Conservation (phyloP, 2,113 vertebrate species). For the Paralichthys olivaceus region DNA sequence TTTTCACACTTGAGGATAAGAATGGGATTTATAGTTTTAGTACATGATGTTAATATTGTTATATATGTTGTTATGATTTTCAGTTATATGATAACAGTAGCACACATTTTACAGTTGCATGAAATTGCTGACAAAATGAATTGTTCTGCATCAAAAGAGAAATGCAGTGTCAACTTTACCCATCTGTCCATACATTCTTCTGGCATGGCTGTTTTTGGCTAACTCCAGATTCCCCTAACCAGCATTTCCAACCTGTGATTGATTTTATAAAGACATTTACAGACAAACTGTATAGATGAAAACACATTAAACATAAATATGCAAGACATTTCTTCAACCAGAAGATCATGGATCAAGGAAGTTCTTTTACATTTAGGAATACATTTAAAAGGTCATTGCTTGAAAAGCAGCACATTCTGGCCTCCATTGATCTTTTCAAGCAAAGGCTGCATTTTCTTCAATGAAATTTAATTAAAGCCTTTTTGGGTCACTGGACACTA, state of each 20-base stretch:
- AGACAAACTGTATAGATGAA: background rate
- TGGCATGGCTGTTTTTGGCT: no score
- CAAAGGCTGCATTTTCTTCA: constrained; percentile 2
- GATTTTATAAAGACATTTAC: background rate
- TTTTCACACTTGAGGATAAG: constrained; percentile 22
- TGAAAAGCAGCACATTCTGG: constrained; percentile 6
- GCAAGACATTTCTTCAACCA: background rate
- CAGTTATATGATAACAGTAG: no score
- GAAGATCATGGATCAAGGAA: background rate
- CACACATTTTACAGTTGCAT: background rate
- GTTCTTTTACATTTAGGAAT: background rate
- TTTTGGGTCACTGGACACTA: constrained; percentile 11
- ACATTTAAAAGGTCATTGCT: background rate
- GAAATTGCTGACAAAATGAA: no score
- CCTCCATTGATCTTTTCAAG: background rate
- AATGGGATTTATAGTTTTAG: constrained; percentile 3
- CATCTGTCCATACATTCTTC: no score
- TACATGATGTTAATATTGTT: background rate
- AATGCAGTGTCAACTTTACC: no score
- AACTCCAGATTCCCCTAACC: background rate
- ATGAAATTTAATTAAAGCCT: constrained; percentile 6
- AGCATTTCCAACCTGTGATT: background rate
- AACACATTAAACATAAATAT: background rate
- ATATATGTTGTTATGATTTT: background rate
- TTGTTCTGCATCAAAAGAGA: no score